phyloP scores from a whole-genome alignment of 2,797 vertebrate species.

The Kryptopterus vitreolus region DNA sequence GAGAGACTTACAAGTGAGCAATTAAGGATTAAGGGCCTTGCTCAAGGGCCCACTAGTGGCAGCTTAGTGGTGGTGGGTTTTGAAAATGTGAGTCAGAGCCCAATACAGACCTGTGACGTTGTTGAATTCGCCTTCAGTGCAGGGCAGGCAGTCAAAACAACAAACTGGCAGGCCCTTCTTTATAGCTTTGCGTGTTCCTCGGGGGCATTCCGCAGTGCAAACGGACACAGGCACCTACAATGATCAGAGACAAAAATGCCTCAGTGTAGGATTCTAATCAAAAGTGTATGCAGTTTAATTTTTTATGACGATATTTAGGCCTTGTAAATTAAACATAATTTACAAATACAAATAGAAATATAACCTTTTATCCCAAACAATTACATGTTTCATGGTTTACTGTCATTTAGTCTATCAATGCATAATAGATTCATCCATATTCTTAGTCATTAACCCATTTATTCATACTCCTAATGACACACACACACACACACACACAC shows the following conservation, averaged over 20 bases:
- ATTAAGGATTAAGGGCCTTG: too few species aligned
- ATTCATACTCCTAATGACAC: too few species aligned
- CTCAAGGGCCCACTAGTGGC: too few species aligned
- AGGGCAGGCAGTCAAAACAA: slow-evolving; percentile 64
- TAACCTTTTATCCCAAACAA: not conserved
- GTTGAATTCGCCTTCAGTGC: slow-evolving; percentile 60
- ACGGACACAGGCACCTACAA: slow-evolving; percentile 64
- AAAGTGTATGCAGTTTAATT: not conserved
- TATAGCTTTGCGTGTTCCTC: slow-evolving; percentile 58
- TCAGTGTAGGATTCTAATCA: not conserved
- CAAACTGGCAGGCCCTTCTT: slow-evolving; percentile 59
- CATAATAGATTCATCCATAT: not conserved
- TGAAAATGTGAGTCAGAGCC: not conserved
- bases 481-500: not conserved
- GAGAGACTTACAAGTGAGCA: too few species aligned
- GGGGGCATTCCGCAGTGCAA: slow-evolving; percentile 55
- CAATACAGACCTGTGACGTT: slow-evolving; percentile 52
- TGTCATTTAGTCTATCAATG: not conserved
- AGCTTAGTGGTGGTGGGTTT: too few species aligned
- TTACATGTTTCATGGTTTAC: not conserved
- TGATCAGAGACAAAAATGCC: not conserved
- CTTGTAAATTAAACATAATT: too few species aligned
- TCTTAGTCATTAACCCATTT: not conserved
- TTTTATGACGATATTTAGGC: not conserved
- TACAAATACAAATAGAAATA: too few species aligned